Conservation (phyloP, 2,113 vertebrate species). For the Sigmodon hispidus region DNA sequence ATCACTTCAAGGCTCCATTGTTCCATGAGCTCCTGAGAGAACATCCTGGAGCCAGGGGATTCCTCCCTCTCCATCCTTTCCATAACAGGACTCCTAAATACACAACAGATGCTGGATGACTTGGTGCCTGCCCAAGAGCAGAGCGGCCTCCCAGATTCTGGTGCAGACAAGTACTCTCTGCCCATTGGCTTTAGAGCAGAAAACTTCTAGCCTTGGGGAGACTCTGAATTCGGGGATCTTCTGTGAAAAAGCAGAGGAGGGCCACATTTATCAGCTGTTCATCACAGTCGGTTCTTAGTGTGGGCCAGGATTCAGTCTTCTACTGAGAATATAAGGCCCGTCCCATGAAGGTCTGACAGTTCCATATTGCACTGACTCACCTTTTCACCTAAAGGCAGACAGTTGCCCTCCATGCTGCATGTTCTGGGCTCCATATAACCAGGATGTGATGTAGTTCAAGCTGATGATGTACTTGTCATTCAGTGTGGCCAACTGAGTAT, state of each 20-base stretch:
- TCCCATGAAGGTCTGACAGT: neutral
- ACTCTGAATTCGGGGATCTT: fast-evolving
- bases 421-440: neutral
- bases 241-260: neutral
- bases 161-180: neutral
- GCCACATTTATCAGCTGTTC: neutral
- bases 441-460: neutral
- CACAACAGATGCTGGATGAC: fast-evolving
- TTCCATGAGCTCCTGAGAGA: neutral
- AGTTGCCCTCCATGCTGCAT: no score
- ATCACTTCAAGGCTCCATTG: neutral
- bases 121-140: neutral
- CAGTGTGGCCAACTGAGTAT: neutral
- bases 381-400: neutral
- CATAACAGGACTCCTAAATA: neutral
- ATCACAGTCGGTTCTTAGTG: neutral
- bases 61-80: neutral
- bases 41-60: neutral
- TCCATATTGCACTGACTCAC: neutral
- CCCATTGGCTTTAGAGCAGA: neutral
- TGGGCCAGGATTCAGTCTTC: neutral
- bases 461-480: neutral
- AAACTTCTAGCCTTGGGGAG: neutral
- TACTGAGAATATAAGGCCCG: neutral
- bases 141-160: neutral